Evolutionary conservation across 2,888 invertebrate genomes (phyloP).

Genomic region (Parnassius orleans): DNA sequence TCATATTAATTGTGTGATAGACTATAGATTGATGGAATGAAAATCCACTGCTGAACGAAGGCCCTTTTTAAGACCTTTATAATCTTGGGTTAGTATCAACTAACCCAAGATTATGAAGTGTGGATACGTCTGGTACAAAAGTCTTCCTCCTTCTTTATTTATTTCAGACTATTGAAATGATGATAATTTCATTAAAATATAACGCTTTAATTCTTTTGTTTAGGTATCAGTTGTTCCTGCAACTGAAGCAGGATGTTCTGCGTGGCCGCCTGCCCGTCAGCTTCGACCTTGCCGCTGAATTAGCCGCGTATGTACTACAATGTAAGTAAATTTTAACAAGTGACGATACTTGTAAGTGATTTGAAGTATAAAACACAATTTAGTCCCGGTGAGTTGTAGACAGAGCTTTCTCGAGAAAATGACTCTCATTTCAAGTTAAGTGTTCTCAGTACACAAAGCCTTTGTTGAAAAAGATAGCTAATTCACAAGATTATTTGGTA

Average conservation of each 20-base stretch:
- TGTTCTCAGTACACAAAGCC: conserved; percentile 25
- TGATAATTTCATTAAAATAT: neutral
- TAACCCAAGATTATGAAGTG: too few species aligned
- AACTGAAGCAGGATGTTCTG: conserved; percentile 97
- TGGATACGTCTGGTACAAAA: too few species aligned
- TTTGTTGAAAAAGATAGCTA: conserved; percentile 25
- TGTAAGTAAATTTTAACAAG: conserved; percentile 84
- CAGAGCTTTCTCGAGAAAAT: conserved; percentile 22
- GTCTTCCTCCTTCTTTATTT: too few species aligned
- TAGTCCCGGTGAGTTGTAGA: conserved; percentile 14
- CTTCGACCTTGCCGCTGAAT: conserved; percentile 94
- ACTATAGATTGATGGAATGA: too few species aligned
- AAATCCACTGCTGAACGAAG: too few species aligned
- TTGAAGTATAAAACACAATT: conserved; percentile 7
- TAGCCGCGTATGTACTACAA: conserved; percentile 96
- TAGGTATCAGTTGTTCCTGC: conserved; percentile 98
- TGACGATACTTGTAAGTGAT: neutral
- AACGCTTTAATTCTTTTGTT: conserved; percentile 23
- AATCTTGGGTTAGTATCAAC: too few species aligned
- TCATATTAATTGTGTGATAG: too few species aligned
- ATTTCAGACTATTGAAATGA: too few species aligned
- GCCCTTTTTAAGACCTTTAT: too few species aligned
- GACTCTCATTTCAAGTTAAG: conserved; percentile 26
- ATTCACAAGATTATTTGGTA: conserved; percentile 24
- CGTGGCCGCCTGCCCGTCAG: conserved; percentile 95